Evolutionary conservation across 1,140 invertebrate species (phyloP).

Genomic region (Paracyclopina nana): DNA sequence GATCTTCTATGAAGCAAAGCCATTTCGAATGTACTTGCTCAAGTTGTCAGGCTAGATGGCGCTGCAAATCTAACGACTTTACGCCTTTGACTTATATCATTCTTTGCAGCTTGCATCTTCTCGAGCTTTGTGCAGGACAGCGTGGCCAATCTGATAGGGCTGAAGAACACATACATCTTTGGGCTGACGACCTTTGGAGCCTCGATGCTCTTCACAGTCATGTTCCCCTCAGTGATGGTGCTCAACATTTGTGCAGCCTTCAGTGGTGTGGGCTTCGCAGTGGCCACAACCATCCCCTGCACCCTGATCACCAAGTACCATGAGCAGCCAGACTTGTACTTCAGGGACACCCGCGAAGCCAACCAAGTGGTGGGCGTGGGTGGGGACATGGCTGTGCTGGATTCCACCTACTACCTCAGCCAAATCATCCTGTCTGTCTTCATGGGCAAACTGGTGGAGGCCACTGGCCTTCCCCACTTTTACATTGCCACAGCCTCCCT

Average conservation of each 20-base stretch:
- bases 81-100: too few relatives aligned
- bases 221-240: conserved; percentile 24
- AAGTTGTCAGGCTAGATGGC: too few relatives aligned
- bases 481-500: conserved; percentile 27
- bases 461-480: conserved; percentile 25
- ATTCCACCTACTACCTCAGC: conserved; percentile 30
- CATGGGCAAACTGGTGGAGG: conserved; percentile 30
- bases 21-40: too few relatives aligned
- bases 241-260: conserved; percentile 28
- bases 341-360: conserved; percentile 7
- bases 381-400: conserved; percentile 29
- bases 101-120: conserved; percentile 22
- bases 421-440: conserved; percentile 29
- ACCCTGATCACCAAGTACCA: conserved; percentile 30
- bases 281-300: conserved; percentile 31
- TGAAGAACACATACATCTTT: conserved; percentile 25
- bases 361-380: conserved; percentile 30
- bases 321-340: conserved; percentile 10
- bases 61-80: too few relatives aligned
- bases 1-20: too few relatives aligned
- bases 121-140: conserved; percentile 28
- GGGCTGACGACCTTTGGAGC: conserved; percentile 28
- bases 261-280: conserved; percentile 31
- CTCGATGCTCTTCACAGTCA: conserved; percentile 28
- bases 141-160: conserved; percentile 25